Base-by-base conservation (phyloP, 2,113 vertebrate species). In the Atlantisia rogersi region DNA sequence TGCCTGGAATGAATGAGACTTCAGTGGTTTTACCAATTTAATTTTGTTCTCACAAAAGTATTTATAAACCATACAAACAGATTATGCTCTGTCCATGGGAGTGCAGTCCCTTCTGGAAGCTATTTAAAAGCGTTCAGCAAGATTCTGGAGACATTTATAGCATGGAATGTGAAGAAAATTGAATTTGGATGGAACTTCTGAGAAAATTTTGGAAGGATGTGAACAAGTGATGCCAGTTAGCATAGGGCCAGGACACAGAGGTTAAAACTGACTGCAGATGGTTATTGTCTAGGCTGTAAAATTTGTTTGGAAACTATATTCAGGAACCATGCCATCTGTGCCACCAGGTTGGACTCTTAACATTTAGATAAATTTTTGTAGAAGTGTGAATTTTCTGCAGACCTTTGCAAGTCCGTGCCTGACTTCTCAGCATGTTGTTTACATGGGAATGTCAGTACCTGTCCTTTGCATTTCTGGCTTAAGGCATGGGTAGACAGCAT, bases 161-260 rank as follows among this genome's bases (percentile, higher is more conserved):
- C 64, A 37, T 0, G 0, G 69, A 92, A 93, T 90, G 86, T 92
- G 95, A 90, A 93, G 80, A 92, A 96, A 93, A 94, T 81, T 86
- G 48, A 79, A 75, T 94, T 96, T 95, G 86, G 82, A 91, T 92
- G 42, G 62, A 96, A 86, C 69, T 91, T 92, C 35, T 68, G 65
- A 90, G 69, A 39, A 91, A 88, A 88, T 93, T 95, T 86, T 93
- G 83, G 83, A 78, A 91, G 74, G 48, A 68, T 5, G 29, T 5
- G 7, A 93, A 81, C 68, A 25, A 87, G 46, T 18, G 71, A 67
- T 92, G 68, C 85, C 68, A 93, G 53, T 88, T 90, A 94, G 52
- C 39, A 24, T 71, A 88, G 83, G 86, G 62, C 73, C 46, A 71
- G 69, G 52, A 75, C 46, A 39, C 56, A 71, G 82, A 95, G 88